phyloP scores from a whole-genome alignment of 35 echinoderm and acorn worm genomes.

The Lytechinus variegatus region DNA sequence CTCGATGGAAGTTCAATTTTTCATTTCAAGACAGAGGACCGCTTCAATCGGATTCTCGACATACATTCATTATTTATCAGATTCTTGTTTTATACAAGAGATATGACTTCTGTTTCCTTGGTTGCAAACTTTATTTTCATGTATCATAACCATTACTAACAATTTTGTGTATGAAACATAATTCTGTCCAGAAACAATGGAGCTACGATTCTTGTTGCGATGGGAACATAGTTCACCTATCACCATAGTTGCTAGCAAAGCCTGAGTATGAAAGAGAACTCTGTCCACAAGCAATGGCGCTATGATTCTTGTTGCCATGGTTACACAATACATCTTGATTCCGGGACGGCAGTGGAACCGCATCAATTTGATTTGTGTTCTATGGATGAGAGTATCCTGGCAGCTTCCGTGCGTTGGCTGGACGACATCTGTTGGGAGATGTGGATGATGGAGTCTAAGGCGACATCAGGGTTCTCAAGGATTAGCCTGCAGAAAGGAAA shows the following conservation, averaged over 20 bases:
- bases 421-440: constrained; percentile 84
- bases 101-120: too few species aligned
- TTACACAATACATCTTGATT: not conserved
- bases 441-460: constrained; percentile 90
- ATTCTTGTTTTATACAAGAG: too few species aligned
- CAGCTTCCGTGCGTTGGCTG: constrained; percentile 76
- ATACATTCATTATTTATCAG: too few species aligned
- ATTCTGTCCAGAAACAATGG: too few species aligned
- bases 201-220: not conserved
- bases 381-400: constrained; percentile 63
- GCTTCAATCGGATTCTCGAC: too few species aligned
- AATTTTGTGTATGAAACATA: too few species aligned
- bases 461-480: constrained; percentile 88
- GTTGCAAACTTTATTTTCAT: too few species aligned
- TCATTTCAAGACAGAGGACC: too few species aligned
- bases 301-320: not conserved
- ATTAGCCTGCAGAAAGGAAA: constrained; percentile 62
- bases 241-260: not conserved
- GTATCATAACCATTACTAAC: too few species aligned
- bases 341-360: not conserved
- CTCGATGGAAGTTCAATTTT: too few species aligned
- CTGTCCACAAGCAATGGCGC: too few species aligned
- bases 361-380: constrained; percentile 44
- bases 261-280: not conserved
- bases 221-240: not conserved